These are phyloP conservation scores for Nanger granti DNA, from an alignment of 2,113 vertebrate species.

Conservation along the genomic window DNA sequence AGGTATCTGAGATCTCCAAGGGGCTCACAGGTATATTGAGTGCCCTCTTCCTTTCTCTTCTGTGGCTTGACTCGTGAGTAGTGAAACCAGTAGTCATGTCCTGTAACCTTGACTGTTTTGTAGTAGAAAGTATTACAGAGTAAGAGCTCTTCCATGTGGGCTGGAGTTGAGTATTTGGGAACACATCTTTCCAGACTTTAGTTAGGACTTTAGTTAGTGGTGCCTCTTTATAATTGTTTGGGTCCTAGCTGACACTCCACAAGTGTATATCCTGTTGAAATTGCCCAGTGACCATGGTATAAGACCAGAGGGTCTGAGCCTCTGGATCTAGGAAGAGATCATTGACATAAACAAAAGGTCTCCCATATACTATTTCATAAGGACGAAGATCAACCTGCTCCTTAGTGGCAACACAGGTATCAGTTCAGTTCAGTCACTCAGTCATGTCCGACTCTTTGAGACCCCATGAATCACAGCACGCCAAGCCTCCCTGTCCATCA, in stretches of 20 bases:
- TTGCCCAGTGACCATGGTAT: neutral
- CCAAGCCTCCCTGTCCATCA: no score
- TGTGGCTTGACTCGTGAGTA: fast-evolving
- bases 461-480: no score
- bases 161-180: neutral
- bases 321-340: neutral
- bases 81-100: neutral
- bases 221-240: neutral
- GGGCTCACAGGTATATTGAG: neutral
- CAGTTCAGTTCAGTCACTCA: neutral
- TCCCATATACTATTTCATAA: neutral
- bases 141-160: neutral
- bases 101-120: neutral
- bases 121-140: neutral
- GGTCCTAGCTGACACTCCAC: neutral
- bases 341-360: neutral
- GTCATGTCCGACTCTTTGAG: no score
- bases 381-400: neutral
- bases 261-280: neutral
- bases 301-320: neutral
- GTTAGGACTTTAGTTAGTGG: neutral
- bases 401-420: neutral
- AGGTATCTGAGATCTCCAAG: neutral
- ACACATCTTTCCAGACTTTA: neutral
- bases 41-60: neutral